A percentile compares a stretch with the other conserved stretches of the same genome.
Conservation (phyloP, 2,888 invertebrate genomes). For the Gastrophysa polygoni region DNA sequence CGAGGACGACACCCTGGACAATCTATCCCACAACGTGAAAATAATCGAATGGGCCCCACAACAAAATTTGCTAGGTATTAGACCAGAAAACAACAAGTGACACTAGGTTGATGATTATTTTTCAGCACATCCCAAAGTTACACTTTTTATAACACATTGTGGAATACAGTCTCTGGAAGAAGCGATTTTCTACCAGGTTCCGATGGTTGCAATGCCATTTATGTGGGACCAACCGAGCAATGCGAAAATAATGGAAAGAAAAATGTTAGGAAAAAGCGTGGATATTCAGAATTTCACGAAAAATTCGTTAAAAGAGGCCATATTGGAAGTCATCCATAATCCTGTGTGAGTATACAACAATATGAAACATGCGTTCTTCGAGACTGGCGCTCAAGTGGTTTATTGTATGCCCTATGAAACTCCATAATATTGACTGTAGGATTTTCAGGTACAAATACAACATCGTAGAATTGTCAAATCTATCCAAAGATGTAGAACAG, state of each 20-base stretch:
- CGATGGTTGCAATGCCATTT: constrained; percentile 47
- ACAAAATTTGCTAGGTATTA: constrained; percentile 19
- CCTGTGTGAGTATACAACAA: constrained; percentile 35
- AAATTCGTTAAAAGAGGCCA: constrained; percentile 39
- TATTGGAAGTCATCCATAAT: constrained; percentile 44
- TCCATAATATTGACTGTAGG: too few species aligned
- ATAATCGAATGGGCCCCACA: constrained; percentile 34
- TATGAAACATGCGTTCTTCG: background rate
- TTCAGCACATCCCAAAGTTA: constrained; percentile 47
- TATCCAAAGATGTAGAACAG: constrained; percentile 41
- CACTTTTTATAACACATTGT: constrained; percentile 46
- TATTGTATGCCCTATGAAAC: background rate
- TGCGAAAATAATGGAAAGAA: constrained; percentile 34
- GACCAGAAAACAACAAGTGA: too few species aligned
- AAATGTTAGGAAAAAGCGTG: constrained; percentile 38
- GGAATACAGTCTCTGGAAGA: constrained; percentile 49
- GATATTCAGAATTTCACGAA: constrained; percentile 43
- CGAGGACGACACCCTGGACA: constrained; percentile 22
- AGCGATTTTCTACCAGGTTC: constrained; percentile 43
- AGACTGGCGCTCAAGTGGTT: background rate
- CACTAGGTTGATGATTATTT: too few species aligned
- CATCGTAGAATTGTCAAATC: constrained; percentile 31
- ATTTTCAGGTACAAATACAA: constrained; percentile 38
- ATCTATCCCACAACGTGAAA: constrained; percentile 32
- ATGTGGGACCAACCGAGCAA: constrained; percentile 48